phyloP scores from a whole-genome alignment of 2,888 invertebrate genomes.

The Colostygia pectinataria region DNA sequence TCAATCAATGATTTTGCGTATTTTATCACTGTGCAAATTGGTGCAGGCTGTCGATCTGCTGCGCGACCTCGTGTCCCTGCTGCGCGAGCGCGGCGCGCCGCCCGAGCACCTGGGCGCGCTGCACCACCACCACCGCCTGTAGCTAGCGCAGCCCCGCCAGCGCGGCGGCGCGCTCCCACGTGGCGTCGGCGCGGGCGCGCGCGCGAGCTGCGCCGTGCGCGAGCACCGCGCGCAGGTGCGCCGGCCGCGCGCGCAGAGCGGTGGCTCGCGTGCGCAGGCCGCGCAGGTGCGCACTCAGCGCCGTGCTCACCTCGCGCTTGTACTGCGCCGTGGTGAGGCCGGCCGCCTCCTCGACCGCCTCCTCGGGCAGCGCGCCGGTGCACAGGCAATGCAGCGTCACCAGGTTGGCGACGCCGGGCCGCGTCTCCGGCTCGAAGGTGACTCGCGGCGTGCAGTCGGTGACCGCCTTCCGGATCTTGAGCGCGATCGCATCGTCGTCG shows the following conservation, averaged over 20 bases:
- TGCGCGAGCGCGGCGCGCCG: slow-evolving; percentile 63
- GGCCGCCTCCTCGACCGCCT: slow-evolving; percentile 86
- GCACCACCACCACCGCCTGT: slow-evolving; percentile 35
- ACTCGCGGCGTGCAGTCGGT: slow-evolving; percentile 95
- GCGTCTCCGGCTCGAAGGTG: slow-evolving; percentile 88
- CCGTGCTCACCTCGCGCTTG: slow-evolving; percentile 59
- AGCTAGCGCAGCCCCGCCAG: slow-evolving; percentile 79
- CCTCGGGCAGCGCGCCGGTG: slow-evolving; percentile 85
- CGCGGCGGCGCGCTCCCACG: slow-evolving; percentile 85
- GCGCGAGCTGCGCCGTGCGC: slow-evolving; percentile 85
- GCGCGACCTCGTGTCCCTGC: slow-evolving; percentile 72
- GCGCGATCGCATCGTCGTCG: slow-evolving; percentile 54
- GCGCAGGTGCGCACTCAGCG: slow-evolving; percentile 40
- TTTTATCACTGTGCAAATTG: no score
- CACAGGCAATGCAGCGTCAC: slow-evolving; percentile 89
- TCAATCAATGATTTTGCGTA: no score
- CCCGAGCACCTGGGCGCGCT: slow-evolving; percentile 24
- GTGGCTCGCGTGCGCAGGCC: slow-evolving; percentile 64
- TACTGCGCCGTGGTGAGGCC: slow-evolving; percentile 89
- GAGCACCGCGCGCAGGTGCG: slow-evolving; percentile 79
- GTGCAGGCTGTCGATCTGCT: slow-evolving; percentile 53
- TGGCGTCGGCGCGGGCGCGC: slow-evolving; percentile 81
- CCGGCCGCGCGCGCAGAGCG: slow-evolving; percentile 82
- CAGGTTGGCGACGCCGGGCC: slow-evolving; percentile 96
- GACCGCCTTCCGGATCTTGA: slow-evolving; percentile 90